Conservation (phyloP, 2,888 invertebrate genomes). For the Phorcus lineatus region DNA sequence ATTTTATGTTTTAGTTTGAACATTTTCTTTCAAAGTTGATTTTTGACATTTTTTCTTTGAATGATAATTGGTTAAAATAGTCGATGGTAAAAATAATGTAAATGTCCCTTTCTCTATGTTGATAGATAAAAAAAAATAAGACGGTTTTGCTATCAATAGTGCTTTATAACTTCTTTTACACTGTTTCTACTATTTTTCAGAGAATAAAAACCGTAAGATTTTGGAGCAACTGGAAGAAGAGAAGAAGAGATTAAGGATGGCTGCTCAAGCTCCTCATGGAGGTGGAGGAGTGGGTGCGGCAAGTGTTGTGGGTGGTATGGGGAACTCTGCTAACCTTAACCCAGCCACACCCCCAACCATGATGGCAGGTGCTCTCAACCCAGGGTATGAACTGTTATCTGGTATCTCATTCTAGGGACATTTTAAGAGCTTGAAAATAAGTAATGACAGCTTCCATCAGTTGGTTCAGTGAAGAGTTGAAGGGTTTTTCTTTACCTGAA, state of each 20-base stretch:
- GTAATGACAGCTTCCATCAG: too few species aligned
- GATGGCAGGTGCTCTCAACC: neutral
- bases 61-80: too few species aligned
- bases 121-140: too few species aligned
- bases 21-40: too few species aligned
- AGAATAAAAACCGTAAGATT: conserved; percentile 68
- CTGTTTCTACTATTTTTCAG: conserved; percentile 41
- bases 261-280: conserved; percentile 33
- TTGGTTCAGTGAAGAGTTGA: too few species aligned
- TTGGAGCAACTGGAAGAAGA: conserved; percentile 73
- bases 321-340: neutral
- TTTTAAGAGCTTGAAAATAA: too few species aligned
- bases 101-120: too few species aligned
- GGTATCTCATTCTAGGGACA: neutral
- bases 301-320: neutral
- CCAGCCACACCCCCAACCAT: neutral
- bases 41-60: too few species aligned
- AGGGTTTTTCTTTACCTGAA: neutral
- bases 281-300: neutral
- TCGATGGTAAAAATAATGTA: too few species aligned
- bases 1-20: too few species aligned
- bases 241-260: conserved; percentile 68
- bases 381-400: neutral
- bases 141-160: too few species aligned
- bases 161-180: too few species aligned